Evolutionary conservation across 23 tunicate genomes (phyloP), one percentile per base, ranked within the genome.

Genomic region (Corella eumyota): DNA sequence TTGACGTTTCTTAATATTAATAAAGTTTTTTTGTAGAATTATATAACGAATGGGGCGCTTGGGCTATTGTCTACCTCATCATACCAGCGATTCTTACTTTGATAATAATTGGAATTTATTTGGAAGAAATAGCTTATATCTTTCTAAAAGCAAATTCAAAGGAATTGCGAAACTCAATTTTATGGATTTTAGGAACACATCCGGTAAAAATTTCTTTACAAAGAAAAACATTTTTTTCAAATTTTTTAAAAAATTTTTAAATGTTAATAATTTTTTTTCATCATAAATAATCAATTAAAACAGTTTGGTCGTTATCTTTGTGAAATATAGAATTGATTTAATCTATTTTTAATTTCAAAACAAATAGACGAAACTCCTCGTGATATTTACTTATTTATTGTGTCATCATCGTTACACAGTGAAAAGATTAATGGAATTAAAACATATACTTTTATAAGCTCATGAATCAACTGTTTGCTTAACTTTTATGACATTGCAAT

Each of bases 131-230:
- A 7, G 56, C 69, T 35, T 88, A 88, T 50, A 83, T 88, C 25
- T 49, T 88, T 51, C 15, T 30, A 31, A 88, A 88, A 36, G 67
- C 90, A 28, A 82, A 88, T 47, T 88, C 96, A 36, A 88, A 88
- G 34, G 73, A 71, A 3, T 36, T 88, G 33, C 31, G 86, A 52
- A 88, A 88, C 36, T 76, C 96, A 7, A 55, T 88, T 9, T 25
- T 83, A 0, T 88, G 96, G 96, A 52, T 88, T 24, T 44, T 88
- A 30, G 76, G 96, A 46, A 73, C 81, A 1, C 64, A 60, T 46
- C 88, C 96, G 55, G 96, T 88, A 67, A 53, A 73, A 38, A 35
- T 70, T 7, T 20, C 5, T 27, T 7, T 59, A 25, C 20, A 17
- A 22, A 53, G 25, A 53, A n/a, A 53, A 23, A 11, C 20, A 23